Base-by-base conservation (phyloP, 2,888 invertebrate genomes). In the Caenorhabditis parvicauda region DNA sequence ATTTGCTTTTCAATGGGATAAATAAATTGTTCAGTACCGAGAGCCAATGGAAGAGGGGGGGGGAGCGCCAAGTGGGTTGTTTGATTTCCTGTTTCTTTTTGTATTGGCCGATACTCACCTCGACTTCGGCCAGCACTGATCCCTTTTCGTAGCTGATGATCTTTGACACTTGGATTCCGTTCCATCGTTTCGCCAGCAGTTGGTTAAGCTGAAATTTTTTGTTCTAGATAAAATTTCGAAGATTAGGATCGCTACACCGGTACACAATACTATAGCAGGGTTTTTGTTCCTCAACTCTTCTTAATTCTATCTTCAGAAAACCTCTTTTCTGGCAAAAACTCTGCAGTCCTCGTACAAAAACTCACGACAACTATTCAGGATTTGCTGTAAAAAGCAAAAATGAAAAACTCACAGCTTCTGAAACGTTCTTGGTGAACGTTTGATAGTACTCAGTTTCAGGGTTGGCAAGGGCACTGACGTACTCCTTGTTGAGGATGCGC, bases 401-500 rank as follows among this genome's bases (percentile, higher is more conserved):
- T 44, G 14, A 17, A 22, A n/a, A 25, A 42, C 55, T 29, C n/a
- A 55, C 51, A 12, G 69, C 61, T 22, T 27, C n/a, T 29, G 63
- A 63, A 50, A 74, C 70, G 25, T 74, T 64, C 32, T 70, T 71
- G 14, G 72, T 70, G 61, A 74, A 67, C 25, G 59, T 59, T 51
- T 70, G 67, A 53, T 72, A 71, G 52, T 62, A 63, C 25, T 67
- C 70, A 2, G 69, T 59, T 46, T 72, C 59, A 14, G 65, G 59
- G 47, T 71, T 67, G 19, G 51, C 43, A 29, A 74, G 61, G n/a
- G 63, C 70, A 7, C 64, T 59, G 19, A 54, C 52, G 59, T 57
- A 74, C 29, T 74, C 72, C 17, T 67, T 44, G 58, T 74, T 74
- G 55, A 71, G 65, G 38, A 74, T 71, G 14, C 74, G 54, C 12